Evolutionary conservation across 2,113 vertebrate species (phyloP).

Genomic region (Passer montanus): DNA sequence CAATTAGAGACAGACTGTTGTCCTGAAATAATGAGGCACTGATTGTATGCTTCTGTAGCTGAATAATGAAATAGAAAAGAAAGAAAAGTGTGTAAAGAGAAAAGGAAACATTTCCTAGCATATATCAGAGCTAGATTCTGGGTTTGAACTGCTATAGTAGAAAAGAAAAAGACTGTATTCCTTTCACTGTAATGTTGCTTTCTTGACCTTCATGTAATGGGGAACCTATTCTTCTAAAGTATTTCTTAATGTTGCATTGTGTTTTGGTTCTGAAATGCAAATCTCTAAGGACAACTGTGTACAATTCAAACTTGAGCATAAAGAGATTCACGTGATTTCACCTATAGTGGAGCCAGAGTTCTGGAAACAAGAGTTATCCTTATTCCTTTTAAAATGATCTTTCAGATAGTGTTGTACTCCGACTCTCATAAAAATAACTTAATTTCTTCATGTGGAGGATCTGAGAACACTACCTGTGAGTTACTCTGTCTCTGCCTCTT

Average conservation of each 20-base stretch:
- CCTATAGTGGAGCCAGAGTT: not conserved
- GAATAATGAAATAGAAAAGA: not conserved
- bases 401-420: not conserved
- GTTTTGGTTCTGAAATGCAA: not conserved
- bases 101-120: not conserved
- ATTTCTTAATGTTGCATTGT: not conserved
- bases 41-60: not conserved
- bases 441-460: not conserved
- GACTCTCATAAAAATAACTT: not conserved
- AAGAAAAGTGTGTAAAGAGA: not conserved
- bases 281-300: not conserved
- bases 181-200: not conserved
- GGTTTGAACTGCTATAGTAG: not conserved
- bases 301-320: not conserved
- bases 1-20: constrained; percentile 36
- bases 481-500: not conserved
- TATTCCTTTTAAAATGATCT: not conserved
- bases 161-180: not conserved
- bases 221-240: not conserved
- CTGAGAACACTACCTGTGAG: not conserved
- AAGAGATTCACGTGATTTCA: not conserved
- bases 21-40: constrained; percentile 44
- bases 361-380: not conserved
- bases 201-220: not conserved
- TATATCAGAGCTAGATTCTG: not conserved